Evolutionary conservation across 2,888 invertebrate genomes (phyloP).

Genomic region (Xiphydria camelus): DNA sequence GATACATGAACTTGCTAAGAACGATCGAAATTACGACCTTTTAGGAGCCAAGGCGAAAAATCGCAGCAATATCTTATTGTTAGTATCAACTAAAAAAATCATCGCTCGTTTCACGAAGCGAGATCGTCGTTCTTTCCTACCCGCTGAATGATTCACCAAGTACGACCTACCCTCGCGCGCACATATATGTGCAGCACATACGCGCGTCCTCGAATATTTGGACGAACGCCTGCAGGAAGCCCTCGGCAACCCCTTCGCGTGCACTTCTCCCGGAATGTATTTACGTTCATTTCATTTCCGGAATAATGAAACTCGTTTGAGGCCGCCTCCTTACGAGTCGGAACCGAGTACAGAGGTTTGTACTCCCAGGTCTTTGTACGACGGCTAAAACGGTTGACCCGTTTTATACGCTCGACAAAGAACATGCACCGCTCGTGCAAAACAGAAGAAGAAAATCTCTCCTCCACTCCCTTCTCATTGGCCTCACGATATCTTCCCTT

Average conservation of each 20-base stretch:
- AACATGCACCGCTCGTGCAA: constrained; percentile 15
- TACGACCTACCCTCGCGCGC: too few species aligned
- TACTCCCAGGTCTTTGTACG: constrained; percentile 27
- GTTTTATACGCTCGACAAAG: constrained; percentile 14
- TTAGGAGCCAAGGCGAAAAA: too few species aligned
- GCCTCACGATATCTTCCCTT: constrained; percentile 19
- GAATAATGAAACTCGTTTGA: constrained; percentile 33
- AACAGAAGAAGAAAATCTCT: too few species aligned
- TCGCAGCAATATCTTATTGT: too few species aligned
- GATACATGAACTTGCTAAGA: too few species aligned
- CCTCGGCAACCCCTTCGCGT: constrained; percentile 1
- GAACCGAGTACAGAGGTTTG: constrained; percentile 10
- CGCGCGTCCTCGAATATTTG: too few species aligned
- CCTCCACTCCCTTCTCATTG: constrained; percentile 19
- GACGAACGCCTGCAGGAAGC: constrained; percentile 8
- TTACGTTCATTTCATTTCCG: constrained; percentile 7
- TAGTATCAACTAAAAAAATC: too few species aligned
- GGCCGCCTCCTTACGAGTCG: constrained; percentile 23
- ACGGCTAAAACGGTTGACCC: constrained; percentile 20
- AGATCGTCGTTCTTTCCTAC: too few species aligned
- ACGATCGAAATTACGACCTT: too few species aligned
- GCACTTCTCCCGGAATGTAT: constrained; percentile 4
- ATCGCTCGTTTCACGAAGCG: too few species aligned
- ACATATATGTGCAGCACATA: too few species aligned
- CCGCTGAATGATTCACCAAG: too few species aligned